Evolutionary conservation across 1,140 invertebrate species (phyloP), one percentile per base, ranked within the genome.

Genomic region (Habropoda laboriosa): DNA sequence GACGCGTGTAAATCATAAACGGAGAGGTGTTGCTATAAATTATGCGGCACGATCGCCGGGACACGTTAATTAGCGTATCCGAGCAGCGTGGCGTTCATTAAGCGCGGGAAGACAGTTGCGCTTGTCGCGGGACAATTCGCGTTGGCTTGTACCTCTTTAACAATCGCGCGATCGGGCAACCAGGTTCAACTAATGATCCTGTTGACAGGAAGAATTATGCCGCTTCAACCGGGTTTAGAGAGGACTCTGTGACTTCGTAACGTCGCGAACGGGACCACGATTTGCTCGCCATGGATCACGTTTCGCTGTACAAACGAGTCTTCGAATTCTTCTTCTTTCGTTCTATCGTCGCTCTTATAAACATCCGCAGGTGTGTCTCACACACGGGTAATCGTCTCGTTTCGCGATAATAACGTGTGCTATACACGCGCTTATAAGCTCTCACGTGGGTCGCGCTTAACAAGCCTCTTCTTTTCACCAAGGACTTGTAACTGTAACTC

Each of bases 1-100:
- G 60, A 82, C 64, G 66, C 30, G 40, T 80, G 70, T 81, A 84
- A 84, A 80, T 85, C 78, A 83, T 71, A 49, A 63, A 35, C 40
- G 64, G 55, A 13, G 32, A 80, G 53, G 71, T 60, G 71, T 72
- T 80, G 53, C 53, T 55, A 74, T 73, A 74, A 70, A 82, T 83
- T 83, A 66, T 75, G 53, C 24, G 32, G 32, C 21, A 3, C 24
- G 58, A 79, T 74, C 45, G 55, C 67, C 47, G 57, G 51, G 18
- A 63, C 61, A 45, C 72, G 30, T 47, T 76, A 84, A 85, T 85
- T 84, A 74, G 57, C n/a, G 58, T 70, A 75, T 16, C 40, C 32
- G 10, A 24, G 16, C 40, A 60, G 13, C 18, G 0, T 3, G 18
- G 6, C 35, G 70, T 60, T 72, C 55, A 16, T 60, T 45, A 72